Evolutionary conservation across 2,888 invertebrate genomes (phyloP), one percentile per base, ranked within the genome.

Genomic region (Tenthredo mesomela): DNA sequence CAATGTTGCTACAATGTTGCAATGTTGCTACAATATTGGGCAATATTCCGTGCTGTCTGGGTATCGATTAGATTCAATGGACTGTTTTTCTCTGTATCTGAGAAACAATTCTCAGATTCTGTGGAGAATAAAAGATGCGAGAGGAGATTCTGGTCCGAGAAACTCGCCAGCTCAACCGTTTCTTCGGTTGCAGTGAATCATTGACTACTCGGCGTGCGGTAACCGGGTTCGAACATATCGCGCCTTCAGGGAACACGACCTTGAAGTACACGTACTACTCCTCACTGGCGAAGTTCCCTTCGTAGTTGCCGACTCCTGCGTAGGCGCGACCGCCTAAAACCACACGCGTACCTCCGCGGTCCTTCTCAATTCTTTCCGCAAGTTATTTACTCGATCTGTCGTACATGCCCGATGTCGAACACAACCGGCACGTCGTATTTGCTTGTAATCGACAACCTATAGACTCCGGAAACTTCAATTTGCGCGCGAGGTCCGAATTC

Each of bases 201-300:
- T 61, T 80, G 78, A 80, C 47, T 61, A 54, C 47, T 77, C 77
- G 77, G 50, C 78, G 78, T 58, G 61, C 37, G 78, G 58, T 61
- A 67, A 67, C 82, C 67, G 82, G 61, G 47, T 43, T 65, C 40
- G 67, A 82, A 82, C 82, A 70, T 21, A 80, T 82, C 67, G 65
- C 67, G 82, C 67, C 82, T 82, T 67, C 67, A 61, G 82, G 40
- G 12, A 70, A 82, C 67, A 82, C 82, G 82, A 82, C 82, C 82
- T 82, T 82, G 82, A 67, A 70, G 80, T 77, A 77, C 29, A 73
- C 77, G 75, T 50, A 75, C 47, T 75, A 75, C 75, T 50, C 40
- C 50, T 75, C 75, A 77, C 50, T 40, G 77, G 25, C 33, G 29
- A 50, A 50, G 33, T 77, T 80, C 58, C 61, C 80, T 58, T 61